Evolutionary conservation across 2,113 vertebrate genomes (phyloP), one percentile per base, ranked within the genome.

Genomic region (Odocoileus hemionus): DNA sequence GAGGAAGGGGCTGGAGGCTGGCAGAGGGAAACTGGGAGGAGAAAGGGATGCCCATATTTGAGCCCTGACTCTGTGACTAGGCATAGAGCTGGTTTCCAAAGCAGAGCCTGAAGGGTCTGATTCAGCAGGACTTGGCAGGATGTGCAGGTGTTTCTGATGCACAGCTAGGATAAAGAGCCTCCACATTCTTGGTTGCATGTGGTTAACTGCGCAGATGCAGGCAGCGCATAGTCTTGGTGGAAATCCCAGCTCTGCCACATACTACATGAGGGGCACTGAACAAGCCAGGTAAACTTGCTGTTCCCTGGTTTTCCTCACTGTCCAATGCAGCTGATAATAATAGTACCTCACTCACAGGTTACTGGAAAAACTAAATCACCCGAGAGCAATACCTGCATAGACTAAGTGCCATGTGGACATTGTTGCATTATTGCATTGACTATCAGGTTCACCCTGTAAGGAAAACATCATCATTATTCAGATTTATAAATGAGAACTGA

Each of bases 141-240:
- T 3, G 2, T 15, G 54, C 33, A 45, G 21, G 6, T 17, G 76
- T 54, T 50, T 57, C 50, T 50, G 36, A 86, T 26, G 39, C 30
- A 55, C 57, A n/a, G 21, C n/a, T n/a, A 39, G 52, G 6, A 52
- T 86, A 12, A 19, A n/a, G 86, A 74, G 23, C 25, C 70, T 52
- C 19, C 2, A 1, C 17, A 2, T 12, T 55, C 16, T 5, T 50
- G 58, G 33, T 5, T 7, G 33, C 5, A 2, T 0, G 0, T 10
- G 25, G 36, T n/a, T n/a, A 1, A 33, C 43, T 8, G 26, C 39
- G 23, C 47, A 21, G 89, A 57, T 3, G 43, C 23, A 17, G 88
- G 50, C 1, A 7, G 19, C 3, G 1, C 13, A 26, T 0, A 52
- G 45, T 25, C 30, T 39, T 1, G 1, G 21, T 50, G 79, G 67